These are phyloP conservation scores for Scolanthus callimorphus DNA, from an alignment of 92 coral and sea anemone genomes.

Conservation along the genomic window DNA sequence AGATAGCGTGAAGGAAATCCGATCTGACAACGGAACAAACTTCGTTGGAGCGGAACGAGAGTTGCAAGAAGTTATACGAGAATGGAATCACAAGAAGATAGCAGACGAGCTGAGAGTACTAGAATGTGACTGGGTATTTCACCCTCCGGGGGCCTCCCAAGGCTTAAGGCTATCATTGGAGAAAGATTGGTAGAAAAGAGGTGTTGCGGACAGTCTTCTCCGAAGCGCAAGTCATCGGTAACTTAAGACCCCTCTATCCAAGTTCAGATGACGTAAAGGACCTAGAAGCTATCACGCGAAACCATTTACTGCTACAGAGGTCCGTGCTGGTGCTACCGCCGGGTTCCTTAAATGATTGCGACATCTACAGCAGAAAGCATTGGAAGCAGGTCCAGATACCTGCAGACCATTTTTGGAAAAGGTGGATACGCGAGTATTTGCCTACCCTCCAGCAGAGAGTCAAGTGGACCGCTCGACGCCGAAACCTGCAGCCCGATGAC, in stretches of 20 bases:
- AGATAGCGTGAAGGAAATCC: background rate
- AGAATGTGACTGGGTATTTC: background rate
- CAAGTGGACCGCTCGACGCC: background rate
- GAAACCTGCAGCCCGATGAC: background rate
- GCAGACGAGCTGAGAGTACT: background rate
- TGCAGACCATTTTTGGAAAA: too few relatives aligned
- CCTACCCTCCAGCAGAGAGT: background rate
- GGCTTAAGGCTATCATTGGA: background rate
- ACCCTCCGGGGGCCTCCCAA: background rate
- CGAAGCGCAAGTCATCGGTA: background rate
- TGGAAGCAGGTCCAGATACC: too few relatives aligned
- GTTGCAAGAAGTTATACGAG: background rate
- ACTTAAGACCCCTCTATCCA: background rate
- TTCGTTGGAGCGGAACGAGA: background rate
- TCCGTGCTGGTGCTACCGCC: background rate
- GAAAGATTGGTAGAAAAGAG: background rate
- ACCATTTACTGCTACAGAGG: background rate
- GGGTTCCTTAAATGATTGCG: background rate
- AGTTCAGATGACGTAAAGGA: background rate
- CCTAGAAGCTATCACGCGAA: background rate
- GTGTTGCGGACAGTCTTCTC: background rate
- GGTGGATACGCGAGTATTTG: background rate
- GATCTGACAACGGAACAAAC: background rate
- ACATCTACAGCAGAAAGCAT: background rate
- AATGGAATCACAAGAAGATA: background rate